Evolutionary conservation across 2,888 invertebrate species (phyloP), one percentile per base, ranked within the genome.

Genomic region (Drosophila aldrichi): DNA sequence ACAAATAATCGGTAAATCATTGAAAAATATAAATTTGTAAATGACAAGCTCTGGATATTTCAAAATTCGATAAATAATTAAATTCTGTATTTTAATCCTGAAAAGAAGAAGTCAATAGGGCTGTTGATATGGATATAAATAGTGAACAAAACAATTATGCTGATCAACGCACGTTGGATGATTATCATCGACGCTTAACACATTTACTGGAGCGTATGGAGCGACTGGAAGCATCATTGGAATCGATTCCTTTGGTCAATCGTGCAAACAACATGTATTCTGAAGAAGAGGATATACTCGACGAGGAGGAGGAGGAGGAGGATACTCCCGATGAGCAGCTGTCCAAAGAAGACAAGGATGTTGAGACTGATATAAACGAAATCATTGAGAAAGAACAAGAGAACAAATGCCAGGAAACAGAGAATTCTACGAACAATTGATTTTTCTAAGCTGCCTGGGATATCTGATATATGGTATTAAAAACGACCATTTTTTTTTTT

Each of bases 401-500:
- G 8, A 34, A 20, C 32, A 55, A 44, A 18, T 16, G 16, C 12
- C 22, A 57, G 2, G 18, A 41, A 16, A 1, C 8, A 20, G 20
- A 32, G 6, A n/a, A 54, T 18, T 14, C 29, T 10, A 16, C 20
- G 0, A 25, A 40, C 2, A n/a, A 51, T 22, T 52, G 16, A 8
- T 12, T 57, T n/a, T 22, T 3, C 18, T 12, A n/a, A 4, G 16
- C 16, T 20, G 0, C 43, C 8, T 12, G 16, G 16, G 6, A 20
- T 9, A 56, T 51, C 41, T 9, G 20, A 22, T 5, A 36, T 36
- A 46, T 52, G 49, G 40, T 56, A 79, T 54, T 67, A 49, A 75
- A 67, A 76, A 61, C 14, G 18, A 55, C 51, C 20, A 59, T 25
- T 12, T 20, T 71, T 71, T 25, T 12, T 20, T 71, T 71, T 78